A percentile compares a stretch with the other conserved stretches of the same genome.
phyloP scores from a whole-genome alignment of 2,113 vertebrate genomes.

The Epinephelus moara region DNA sequence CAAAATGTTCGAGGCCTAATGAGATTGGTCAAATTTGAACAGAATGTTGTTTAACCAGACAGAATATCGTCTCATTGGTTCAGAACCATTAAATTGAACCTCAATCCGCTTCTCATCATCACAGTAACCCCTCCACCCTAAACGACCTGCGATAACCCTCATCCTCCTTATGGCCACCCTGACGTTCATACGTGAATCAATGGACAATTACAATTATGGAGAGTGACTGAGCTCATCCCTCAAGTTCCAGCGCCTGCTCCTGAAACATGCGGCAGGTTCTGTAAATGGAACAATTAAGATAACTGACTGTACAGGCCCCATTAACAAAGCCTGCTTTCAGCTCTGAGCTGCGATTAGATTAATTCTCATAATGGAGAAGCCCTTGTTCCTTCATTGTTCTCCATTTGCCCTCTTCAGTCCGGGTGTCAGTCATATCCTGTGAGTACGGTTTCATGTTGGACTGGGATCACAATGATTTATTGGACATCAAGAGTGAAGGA shows the following conservation, averaged over 20 bases:
- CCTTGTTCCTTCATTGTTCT: constrained; percentile 78
- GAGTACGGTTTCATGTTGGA: constrained; percentile 26
- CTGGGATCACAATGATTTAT: constrained; percentile 17
- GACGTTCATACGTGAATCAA: constrained; percentile 76
- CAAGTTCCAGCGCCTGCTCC: constrained; percentile 70
- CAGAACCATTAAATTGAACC: constrained; percentile 20
- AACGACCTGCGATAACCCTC: constrained; percentile 66
- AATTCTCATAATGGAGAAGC: constrained; percentile 83
- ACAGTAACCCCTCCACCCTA: constrained; percentile 10
- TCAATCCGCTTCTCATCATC: constrained; percentile 43
- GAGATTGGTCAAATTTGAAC: neutral
- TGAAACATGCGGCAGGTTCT: constrained; percentile 79
- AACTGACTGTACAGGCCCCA: constrained; percentile 84
- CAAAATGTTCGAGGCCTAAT: neutral
- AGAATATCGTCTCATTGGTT: constrained; percentile 8
- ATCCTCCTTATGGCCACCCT: constrained; percentile 51
- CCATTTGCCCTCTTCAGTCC: constrained; percentile 63
- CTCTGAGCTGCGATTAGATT: constrained; percentile 79
- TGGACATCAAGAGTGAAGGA: constrained; percentile 38
- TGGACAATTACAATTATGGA: constrained; percentile 80
- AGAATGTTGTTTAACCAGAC: neutral
- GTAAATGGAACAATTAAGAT: constrained; percentile 86
- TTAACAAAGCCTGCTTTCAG: constrained; percentile 81
- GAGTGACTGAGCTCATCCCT: constrained; percentile 81
- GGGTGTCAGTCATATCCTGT: constrained; percentile 54